Percentiles rank a stretch among this genome's conserved stretches.
These are phyloP conservation scores for Drosophila barbarae DNA, from an alignment of 2,888 invertebrate species.

Conservation along the genomic window DNA sequence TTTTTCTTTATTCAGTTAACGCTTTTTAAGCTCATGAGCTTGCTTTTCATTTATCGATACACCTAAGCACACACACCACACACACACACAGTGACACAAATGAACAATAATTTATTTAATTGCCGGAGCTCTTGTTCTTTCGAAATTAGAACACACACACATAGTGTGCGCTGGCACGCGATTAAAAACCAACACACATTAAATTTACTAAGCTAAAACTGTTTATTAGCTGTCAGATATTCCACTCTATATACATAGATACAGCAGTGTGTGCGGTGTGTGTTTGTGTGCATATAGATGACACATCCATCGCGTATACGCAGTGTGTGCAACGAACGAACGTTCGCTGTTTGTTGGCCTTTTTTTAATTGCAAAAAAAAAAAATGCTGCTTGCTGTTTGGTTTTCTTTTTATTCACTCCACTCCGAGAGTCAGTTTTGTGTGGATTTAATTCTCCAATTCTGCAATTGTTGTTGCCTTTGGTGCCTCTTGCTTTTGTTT, in stretches of 20 bases:
- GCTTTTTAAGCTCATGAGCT: constrained; percentile 56
- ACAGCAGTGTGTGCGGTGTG: not conserved
- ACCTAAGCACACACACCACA: constrained; percentile 36
- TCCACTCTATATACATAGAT: constrained; percentile 2
- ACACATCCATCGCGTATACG: constrained; percentile 38
- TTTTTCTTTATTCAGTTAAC: constrained; percentile 38
- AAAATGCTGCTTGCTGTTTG: not conserved
- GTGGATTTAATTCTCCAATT: constrained; percentile 14
- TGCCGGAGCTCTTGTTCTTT: constrained; percentile 51
- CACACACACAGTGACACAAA: constrained; percentile 37
- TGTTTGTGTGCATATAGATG: constrained; percentile 17
- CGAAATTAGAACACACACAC: constrained; percentile 54
- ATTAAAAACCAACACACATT: constrained; percentile 48
- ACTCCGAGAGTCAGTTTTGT: not conserved
- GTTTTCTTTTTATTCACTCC: not conserved
- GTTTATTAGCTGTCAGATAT: constrained; percentile 35
- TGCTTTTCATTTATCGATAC: constrained; percentile 49
- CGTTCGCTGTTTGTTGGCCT: not conserved
- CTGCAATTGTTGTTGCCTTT: constrained; percentile 1
- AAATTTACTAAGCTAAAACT: constrained; percentile 28
- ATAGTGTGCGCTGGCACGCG: constrained; percentile 50
- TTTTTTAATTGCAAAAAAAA: constrained; percentile 11
- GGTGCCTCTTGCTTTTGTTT: constrained; percentile 9
- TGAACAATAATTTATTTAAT: constrained; percentile 76
- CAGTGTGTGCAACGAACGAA: constrained; percentile 13